Base-by-base conservation (phyloP, 1,140 invertebrate species). In the Drosophila bifasciata region DNA sequence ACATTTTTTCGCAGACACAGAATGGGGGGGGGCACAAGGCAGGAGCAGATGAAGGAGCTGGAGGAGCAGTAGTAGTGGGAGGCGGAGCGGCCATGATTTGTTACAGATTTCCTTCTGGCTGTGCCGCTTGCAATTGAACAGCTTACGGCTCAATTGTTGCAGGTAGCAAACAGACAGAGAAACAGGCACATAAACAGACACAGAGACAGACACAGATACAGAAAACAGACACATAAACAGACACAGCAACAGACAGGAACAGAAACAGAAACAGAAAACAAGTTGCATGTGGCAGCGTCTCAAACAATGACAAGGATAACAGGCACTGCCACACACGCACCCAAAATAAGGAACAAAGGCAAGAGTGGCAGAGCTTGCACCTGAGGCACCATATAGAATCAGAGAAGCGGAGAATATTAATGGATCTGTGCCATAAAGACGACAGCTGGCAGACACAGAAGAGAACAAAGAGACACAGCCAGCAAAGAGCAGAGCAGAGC, bases 341-440 rank as follows among this genome's bases (percentile, higher is more conserved):
- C 8, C 5, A 48, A 17, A 75, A 51, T 13, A 21, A 16, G 52
- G 36, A 55, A 19, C 46, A 52, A 36, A 25, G 28, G 25, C 15
- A 76, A 76, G 55, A 62, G 66, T 58, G 48, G 44, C 17, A 3
- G 9, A 7, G 51, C 21, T 25, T 66, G 75, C 83, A 88, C 78
- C 83, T 88, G 81, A 86, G 72, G 70, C 78, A n/a, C n/a, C n/a
- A 66, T 16, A 59, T 11, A 11, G 51, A 17, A 68, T 32, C 21
- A 41, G 45, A 55, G 43, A 53, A 25, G 28, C 63, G n/a, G 36
- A 25, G 75, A 67, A 86, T 81, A 88, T 88, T 78, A 88, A 88
- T 79, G 84, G 83, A 88, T 62, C 63, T 83, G 63, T 76, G 83
- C 84, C 60, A 88, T 88, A 88, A 83, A 79, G 78, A 79, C 71